phyloP scores from a whole-genome alignment of 1,140 invertebrate genomes.

The Eubasilissa regina region DNA sequence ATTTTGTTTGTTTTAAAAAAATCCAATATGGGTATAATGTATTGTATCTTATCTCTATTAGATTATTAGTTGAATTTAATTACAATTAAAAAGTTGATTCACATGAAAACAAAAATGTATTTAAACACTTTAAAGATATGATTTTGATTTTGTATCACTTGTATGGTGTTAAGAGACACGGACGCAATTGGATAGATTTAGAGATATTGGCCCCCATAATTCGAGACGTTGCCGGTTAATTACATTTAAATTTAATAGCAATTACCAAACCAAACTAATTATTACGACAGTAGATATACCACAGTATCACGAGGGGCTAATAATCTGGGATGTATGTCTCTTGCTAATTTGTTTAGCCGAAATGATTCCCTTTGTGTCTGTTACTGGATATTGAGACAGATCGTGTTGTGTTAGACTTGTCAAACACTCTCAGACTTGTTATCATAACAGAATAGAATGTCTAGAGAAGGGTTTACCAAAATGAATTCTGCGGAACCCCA shows the following conservation, averaged over 20 bases:
- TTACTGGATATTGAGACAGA: conserved; percentile 21
- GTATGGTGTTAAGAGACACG: background rate
- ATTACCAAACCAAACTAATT: conserved; percentile 52
- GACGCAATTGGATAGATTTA: background rate
- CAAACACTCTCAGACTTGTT: too few species aligned
- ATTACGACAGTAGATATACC: conserved; percentile 33
- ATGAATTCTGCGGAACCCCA: too few species aligned
- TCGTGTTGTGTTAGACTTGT: conserved; percentile 19
- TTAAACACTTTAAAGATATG: too few species aligned
- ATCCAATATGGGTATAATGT: too few species aligned
- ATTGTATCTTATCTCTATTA: too few species aligned
- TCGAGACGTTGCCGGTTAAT: conserved; percentile 44
- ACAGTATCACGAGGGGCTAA: conserved; percentile 10
- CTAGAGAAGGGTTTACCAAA: too few species aligned
- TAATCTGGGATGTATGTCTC: conserved; percentile 35
- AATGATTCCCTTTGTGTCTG: conserved; percentile 45
- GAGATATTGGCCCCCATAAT: conserved; percentile 37
- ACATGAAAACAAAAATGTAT: too few species aligned
- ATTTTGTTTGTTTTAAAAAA: too few species aligned
- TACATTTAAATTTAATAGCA: conserved; percentile 56
- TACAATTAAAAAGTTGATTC: too few species aligned
- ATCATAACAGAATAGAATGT: too few species aligned
- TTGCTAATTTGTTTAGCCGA: conserved; percentile 33
- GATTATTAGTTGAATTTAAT: too few species aligned
- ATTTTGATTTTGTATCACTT: background rate